phyloP scores from a whole-genome alignment of 2,797 vertebrate species.

The Intellagama lesueurii region DNA sequence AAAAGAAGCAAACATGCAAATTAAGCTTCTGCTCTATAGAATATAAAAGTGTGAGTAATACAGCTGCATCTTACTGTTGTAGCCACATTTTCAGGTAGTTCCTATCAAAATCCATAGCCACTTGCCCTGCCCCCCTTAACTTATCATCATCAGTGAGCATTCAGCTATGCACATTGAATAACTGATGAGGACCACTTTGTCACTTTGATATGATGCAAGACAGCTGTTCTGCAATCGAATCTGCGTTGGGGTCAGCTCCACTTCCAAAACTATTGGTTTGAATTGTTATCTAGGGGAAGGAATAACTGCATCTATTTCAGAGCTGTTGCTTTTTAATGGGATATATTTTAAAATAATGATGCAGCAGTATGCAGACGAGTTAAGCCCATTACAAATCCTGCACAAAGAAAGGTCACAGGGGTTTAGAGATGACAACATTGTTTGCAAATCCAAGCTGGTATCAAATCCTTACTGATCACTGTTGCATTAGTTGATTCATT shows the following conservation, averaged over 20 bases:
- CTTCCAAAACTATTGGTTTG: background rate
- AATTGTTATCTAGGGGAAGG: conserved; percentile 16
- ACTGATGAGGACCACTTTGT: conserved; percentile 7
- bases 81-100: background rate
- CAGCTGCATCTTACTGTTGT: background rate
- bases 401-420: background rate
- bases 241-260: background rate
- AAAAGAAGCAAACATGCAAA: background rate
- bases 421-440: conserved; percentile 7
- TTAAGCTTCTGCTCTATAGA: background rate
- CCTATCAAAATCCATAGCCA: background rate
- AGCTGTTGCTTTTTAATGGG: background rate
- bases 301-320: background rate
- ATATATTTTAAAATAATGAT: conserved; percentile 1
- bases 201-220: background rate
- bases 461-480: background rate
- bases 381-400: background rate
- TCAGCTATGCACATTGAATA: background rate
- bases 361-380: background rate
- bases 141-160: background rate
- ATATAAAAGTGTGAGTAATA: background rate
- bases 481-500: background rate
- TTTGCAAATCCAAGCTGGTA: conserved; percentile 1
- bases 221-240: background rate
- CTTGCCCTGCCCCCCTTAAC: background rate